Percentiles rank a stretch among this genome's conserved stretches.
phyloP scores from a whole-genome alignment of 2,797 vertebrate species.

The Xenentodon cancila region DNA sequence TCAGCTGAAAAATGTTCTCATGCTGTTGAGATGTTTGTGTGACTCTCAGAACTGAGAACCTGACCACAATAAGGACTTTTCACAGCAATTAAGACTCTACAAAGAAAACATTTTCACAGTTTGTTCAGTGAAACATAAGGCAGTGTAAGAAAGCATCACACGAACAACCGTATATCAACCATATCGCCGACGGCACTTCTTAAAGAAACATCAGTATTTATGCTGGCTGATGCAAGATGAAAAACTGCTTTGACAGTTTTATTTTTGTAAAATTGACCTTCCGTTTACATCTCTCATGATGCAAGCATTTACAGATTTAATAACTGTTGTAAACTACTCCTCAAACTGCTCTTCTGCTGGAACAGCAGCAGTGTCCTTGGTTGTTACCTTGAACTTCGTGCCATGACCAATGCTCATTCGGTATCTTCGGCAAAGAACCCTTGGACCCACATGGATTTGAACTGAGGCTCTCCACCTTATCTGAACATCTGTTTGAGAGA shows the following conservation, averaged over 20 bases:
- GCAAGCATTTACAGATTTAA: too few species aligned
- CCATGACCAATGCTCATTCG: too few species aligned
- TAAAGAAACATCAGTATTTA: too few species aligned
- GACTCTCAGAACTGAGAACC: conserved; percentile 13
- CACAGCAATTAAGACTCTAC: not conserved
- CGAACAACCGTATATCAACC: not conserved
- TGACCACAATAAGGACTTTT: conserved; percentile 29
- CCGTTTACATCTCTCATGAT: too few species aligned
- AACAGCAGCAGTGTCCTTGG: too few species aligned
- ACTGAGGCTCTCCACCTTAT: not conserved
- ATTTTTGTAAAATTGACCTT: too few species aligned
- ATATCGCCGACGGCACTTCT: too few species aligned
- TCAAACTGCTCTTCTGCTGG: not conserved
- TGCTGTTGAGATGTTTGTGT: conserved; percentile 27
- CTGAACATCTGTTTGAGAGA: too few species aligned
- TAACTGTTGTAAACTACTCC: not conserved
- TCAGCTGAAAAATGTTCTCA: conserved; percentile 17
- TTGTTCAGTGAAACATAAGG: not conserved
- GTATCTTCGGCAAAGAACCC: too few species aligned
- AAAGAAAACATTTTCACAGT: not conserved
- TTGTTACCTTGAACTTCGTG: not conserved
- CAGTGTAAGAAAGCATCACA: not conserved
- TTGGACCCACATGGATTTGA: not conserved
- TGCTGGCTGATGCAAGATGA: too few species aligned
- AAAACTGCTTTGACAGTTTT: too few species aligned